Conservation (phyloP, 2,797 vertebrate species). For the Agapornis canus region DNA sequence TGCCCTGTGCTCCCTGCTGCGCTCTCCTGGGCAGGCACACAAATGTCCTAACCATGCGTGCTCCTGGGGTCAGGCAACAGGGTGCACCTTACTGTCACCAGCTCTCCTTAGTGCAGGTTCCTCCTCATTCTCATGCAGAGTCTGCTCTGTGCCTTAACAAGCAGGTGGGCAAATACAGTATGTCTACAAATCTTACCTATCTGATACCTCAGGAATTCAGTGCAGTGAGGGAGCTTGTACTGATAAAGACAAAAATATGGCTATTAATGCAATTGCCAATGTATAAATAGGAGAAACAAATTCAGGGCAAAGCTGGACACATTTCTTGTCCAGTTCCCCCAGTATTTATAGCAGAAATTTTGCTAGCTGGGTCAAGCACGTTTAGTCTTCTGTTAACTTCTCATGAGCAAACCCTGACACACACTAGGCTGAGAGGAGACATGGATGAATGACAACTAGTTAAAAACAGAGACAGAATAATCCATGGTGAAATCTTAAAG, state of each 20-base stretch:
- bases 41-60: fast-evolving
- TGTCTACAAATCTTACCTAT: not conserved
- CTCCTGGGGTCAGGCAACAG: not conserved
- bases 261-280: not conserved
- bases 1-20: not conserved
- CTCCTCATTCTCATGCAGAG: not conserved
- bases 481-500: not conserved
- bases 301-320: not conserved
- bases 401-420: not conserved
- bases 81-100: not conserved
- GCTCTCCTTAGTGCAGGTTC: not conserved
- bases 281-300: not conserved
- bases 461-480: not conserved
- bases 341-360: not conserved
- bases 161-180: not conserved
- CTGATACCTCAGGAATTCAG: not conserved
- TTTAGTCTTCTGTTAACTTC: not conserved
- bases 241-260: not conserved
- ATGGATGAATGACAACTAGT: not conserved
- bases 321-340: not conserved
- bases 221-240: not conserved
- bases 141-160: not conserved
- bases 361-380: not conserved
- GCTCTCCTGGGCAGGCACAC: not conserved
- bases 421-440: not conserved